These are phyloP conservation scores for Lophotis ruficrista DNA, from an alignment of 2,113 vertebrate species.

Conservation along the genomic window DNA sequence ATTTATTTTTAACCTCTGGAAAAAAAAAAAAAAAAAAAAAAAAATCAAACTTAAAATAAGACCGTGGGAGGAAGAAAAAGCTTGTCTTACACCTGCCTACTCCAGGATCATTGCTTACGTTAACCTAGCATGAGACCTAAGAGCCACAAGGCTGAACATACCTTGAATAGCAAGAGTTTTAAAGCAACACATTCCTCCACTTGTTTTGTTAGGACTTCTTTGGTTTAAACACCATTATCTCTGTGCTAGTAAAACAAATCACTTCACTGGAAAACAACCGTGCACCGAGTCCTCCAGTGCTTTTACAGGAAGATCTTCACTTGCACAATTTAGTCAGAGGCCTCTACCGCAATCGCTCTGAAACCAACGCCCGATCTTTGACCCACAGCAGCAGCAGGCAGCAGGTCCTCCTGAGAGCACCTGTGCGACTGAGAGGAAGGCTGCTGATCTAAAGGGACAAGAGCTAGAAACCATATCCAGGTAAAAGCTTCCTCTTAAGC, in stretches of 20 bases:
- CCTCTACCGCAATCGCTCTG: accelerated
- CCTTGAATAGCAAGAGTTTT: background rate
- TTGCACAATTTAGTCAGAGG: background rate
- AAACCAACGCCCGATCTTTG: background rate
- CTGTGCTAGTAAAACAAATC: background rate
- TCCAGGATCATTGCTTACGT: background rate
- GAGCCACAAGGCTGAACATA: background rate
- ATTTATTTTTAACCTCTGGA: background rate
- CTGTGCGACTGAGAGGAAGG: background rate
- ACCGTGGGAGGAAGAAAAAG: background rate
- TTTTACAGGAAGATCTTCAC: background rate
- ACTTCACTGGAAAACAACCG: background rate
- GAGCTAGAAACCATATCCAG: background rate
- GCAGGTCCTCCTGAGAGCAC: background rate
- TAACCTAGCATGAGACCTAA: background rate
- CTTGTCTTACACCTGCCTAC: background rate
- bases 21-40: background rate
- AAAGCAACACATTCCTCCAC: background rate
- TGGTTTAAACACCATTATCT: background rate
- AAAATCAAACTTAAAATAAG: background rate
- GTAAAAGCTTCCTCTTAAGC: background rate
- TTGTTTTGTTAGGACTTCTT: background rate
- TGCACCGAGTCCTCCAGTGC: background rate
- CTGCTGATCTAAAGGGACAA: background rate
- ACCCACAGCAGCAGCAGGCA: background rate